Conservation (phyloP, 1,140 invertebrate genomes). For the Calosoma granatense region DNA sequence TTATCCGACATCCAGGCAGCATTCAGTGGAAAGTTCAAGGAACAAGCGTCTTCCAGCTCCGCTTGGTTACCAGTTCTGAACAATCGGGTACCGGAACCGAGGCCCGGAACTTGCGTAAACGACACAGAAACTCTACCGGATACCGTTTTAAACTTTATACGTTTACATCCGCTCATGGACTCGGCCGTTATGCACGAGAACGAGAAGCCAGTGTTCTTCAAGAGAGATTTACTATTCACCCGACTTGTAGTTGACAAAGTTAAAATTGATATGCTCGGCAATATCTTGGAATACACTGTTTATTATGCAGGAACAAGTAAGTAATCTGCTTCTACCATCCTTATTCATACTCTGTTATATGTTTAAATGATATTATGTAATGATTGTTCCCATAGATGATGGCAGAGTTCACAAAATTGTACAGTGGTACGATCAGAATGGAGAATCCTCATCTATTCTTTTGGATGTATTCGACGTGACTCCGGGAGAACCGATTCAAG, state of each 20-base stretch:
- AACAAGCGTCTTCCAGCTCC: conserved; percentile 63
- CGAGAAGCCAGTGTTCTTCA: conserved; percentile 70
- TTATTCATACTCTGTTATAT: conserved; percentile 7
- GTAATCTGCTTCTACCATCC: conserved; percentile 20
- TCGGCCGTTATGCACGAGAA: conserved; percentile 70
- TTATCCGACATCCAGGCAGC: conserved; percentile 73
- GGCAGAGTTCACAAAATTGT: conserved; percentile 74
- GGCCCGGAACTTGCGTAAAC: conserved; percentile 76
- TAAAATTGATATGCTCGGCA: conserved; percentile 49
- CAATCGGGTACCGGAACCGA: conserved; percentile 65
- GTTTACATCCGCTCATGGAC: conserved; percentile 86
- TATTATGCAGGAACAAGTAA: conserved; percentile 71
- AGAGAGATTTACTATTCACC: conserved; percentile 67
- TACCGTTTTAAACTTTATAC: conserved; percentile 81
- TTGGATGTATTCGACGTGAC: conserved; percentile 67
- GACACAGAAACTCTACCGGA: conserved; percentile 69
- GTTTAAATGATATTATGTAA: conserved; percentile 13
- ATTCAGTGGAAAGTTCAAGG: conserved; percentile 84
- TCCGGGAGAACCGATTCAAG: conserved; percentile 59
- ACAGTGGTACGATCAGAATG: conserved; percentile 51
- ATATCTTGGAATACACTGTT: conserved; percentile 58
- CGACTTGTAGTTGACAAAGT: conserved; percentile 67
- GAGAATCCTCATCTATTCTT: conserved; percentile 55
- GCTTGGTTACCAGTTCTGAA: conserved; percentile 59
- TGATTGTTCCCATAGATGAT: conserved; percentile 43